Base-by-base conservation (phyloP, 1,140 invertebrate species). In the Nilaparvata lugens region DNA sequence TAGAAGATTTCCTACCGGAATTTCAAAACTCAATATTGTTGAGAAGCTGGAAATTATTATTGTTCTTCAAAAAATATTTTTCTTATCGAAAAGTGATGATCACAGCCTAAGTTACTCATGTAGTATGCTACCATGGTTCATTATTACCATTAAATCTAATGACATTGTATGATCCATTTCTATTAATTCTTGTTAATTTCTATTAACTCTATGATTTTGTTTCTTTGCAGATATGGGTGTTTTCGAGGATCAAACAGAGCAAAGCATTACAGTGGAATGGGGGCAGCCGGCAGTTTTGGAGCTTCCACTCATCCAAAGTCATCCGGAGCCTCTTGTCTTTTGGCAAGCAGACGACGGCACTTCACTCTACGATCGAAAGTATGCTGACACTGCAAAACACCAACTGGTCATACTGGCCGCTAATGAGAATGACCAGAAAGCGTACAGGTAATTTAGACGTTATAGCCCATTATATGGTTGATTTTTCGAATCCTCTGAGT, bases 281-380 rank as follows among this genome's bases (percentile, higher is more conserved):
- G 93, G 93, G 13, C 80, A 84, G 62, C 88, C 91, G 1, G 89
- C 88, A 9, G 81, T 95, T 64, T 76, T 96, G 55, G 79, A 88
- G 62, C 79, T 94, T 65, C 91, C 91, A 1, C 72, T 77, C 7
- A 88, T 95, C 64, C 84, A 91, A 62, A 93, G 89, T 54, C 81
- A 89, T 68, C 92, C 93, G 4, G 73, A 78, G 18, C 91, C 92
- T 0, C 84, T 86, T 19, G 88, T 95, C 0, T 83, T 81, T 48
- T 96, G 93, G 93, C 84, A 87, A 69, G 84, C 84, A 13, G 83
- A 88, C 62, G 82, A 86, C 54, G 81, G 82, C 11, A 76, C 79
- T 1, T 72, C 85, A 14, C 78, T 83, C 52, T 93, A 91, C 70
- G 85, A 85, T 62, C 86, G 85, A 68, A 92, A 93, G 70, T 93